Conservation (phyloP, 1,140 invertebrate species). For the Listronotus oregonensis region DNA sequence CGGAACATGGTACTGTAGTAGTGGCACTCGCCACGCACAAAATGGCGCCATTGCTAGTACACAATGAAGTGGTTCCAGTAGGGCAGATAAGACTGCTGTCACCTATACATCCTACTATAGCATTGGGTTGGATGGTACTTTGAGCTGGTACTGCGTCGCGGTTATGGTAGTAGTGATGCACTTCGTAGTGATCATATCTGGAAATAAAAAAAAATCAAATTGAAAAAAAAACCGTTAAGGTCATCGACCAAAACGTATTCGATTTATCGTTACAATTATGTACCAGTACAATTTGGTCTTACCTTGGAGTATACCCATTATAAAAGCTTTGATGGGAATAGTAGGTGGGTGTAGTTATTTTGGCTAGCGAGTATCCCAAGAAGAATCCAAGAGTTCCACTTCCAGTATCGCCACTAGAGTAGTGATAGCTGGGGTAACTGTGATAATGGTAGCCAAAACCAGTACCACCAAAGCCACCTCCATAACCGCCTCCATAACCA, state of each 20-base stretch:
- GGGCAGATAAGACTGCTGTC: slow-evolving; percentile 43
- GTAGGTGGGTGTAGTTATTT: slow-evolving; percentile 40
- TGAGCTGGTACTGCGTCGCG: slow-evolving; percentile 33
- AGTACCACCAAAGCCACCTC: slow-evolving; percentile 1
- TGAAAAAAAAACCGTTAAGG: no score
- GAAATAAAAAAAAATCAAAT: neutral
- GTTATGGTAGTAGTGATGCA: slow-evolving; percentile 49
- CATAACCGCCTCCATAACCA: slow-evolving; percentile 6
- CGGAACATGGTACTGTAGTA: slow-evolving; percentile 41
- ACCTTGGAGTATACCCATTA: slow-evolving; percentile 35
- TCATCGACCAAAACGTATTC: no score
- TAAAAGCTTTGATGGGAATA: slow-evolving; percentile 22
- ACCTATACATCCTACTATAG: slow-evolving; percentile 39
- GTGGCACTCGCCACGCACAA: slow-evolving; percentile 43
- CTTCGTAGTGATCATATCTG: slow-evolving; percentile 44
- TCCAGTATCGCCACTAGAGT: slow-evolving; percentile 33
- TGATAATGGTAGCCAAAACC: slow-evolving; percentile 3
- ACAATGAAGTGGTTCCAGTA: slow-evolving; percentile 40
- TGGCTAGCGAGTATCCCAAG: slow-evolving; percentile 41
- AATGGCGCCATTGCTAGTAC: slow-evolving; percentile 44
- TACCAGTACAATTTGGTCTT: neutral
- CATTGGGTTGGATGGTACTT: slow-evolving; percentile 37
- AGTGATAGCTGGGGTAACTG: slow-evolving; percentile 36
- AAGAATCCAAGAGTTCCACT: slow-evolving; percentile 44
- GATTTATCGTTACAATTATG: no score